phyloP scores from a whole-genome alignment of 2,888 invertebrate species.

The Acrobasis consociella region DNA sequence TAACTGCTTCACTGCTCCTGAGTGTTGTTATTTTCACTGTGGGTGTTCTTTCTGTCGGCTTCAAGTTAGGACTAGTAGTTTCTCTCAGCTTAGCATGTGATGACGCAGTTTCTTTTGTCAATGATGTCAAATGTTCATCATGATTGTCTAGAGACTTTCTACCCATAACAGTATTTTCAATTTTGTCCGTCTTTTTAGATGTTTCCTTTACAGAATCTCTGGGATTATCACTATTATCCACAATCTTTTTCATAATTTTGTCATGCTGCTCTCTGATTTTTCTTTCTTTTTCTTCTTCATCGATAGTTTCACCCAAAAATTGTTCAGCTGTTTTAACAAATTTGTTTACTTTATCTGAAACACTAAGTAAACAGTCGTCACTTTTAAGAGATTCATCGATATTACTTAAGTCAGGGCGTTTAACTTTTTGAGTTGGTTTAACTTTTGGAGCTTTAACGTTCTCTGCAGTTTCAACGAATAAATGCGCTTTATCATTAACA shows the following conservation, averaged over 20 bases:
- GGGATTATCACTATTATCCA: constrained; percentile 50
- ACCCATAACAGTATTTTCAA: constrained; percentile 31
- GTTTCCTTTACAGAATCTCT: constrained; percentile 25
- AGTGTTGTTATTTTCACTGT: constrained; percentile 68
- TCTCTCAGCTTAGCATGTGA: constrained; percentile 55
- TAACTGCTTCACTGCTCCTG: constrained; percentile 85
- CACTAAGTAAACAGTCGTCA: constrained; percentile 84
- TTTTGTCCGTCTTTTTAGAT: constrained; percentile 32
- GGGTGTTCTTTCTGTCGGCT: constrained; percentile 51
- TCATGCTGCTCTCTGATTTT: constrained; percentile 73
- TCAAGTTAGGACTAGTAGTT: constrained; percentile 44
- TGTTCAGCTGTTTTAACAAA: constrained; percentile 85
- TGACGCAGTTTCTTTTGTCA: constrained; percentile 52
- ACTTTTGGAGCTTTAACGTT: constrained; percentile 70
- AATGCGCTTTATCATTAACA: constrained; percentile 85
- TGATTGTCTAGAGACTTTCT: constrained; percentile 33
- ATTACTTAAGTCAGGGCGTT: constrained; percentile 78
- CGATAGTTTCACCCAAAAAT: constrained; percentile 62
- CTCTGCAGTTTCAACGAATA: constrained; percentile 85
- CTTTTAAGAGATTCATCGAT: constrained; percentile 82
- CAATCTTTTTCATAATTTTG: constrained; percentile 67
- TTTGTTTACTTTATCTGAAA: constrained; percentile 85
- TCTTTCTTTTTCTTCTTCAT: constrained; percentile 62
- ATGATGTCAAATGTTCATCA: constrained; percentile 42
- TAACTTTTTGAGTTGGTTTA: constrained; percentile 63